A percentile compares a stretch with the other conserved stretches of the same genome.
Evolutionary conservation across 2,797 vertebrate species (phyloP).

Genomic region (Lepidocolaptes lacrymiger): DNA sequence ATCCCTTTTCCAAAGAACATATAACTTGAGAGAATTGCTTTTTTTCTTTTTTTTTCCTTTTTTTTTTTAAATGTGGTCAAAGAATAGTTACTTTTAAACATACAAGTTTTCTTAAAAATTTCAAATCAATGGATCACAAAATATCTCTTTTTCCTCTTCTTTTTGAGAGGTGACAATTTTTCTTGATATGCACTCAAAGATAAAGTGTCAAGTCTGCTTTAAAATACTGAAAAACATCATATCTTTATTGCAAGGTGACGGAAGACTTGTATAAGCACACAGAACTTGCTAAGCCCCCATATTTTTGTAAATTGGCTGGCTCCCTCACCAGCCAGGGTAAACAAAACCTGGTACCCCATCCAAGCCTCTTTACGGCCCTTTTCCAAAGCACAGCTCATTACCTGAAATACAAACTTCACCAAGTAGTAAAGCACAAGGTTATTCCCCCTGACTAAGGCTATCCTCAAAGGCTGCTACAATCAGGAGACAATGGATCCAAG

Average conservation of each 20-base stretch:
- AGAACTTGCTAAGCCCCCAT: background rate
- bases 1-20: background rate
- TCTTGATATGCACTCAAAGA: background rate
- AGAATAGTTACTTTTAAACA: background rate
- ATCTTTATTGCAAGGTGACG: background rate
- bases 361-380: background rate
- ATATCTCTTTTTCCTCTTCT: background rate
- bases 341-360: background rate
- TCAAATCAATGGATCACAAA: background rate
- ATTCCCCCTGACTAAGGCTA: background rate
- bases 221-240: background rate
- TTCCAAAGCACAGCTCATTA: background rate
- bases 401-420: constrained; percentile 14
- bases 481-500: background rate
- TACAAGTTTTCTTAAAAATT: background rate
- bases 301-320: constrained; percentile 15
- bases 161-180: background rate
- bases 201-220: background rate
- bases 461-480: background rate
- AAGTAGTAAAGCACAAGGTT: background rate
- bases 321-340: background rate
- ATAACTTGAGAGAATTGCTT: background rate
- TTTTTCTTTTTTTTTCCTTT: background rate
- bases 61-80: background rate
- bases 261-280: background rate